Evolutionary conservation across 2,797 vertebrate genomes (phyloP), one percentile per base, ranked within the genome.

Genomic region (Sebastes miniatus): DNA sequence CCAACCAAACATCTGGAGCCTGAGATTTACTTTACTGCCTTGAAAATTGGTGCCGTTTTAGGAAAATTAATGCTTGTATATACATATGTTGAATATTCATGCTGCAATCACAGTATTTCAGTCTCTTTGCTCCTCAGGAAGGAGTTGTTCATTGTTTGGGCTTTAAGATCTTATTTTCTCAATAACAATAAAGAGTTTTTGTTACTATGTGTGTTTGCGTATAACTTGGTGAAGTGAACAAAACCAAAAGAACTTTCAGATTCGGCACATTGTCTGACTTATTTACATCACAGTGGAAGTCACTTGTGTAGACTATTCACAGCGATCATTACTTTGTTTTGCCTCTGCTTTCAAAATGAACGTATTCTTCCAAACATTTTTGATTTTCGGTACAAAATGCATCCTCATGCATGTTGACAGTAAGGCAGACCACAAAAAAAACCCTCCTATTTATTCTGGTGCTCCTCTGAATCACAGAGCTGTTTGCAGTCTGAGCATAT

Each of bases 401-500:
- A 31, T 72, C 29, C 61, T 72, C 36, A 5, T 73, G 32, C 66
- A 61, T 72, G 66, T 70, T 58, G 79, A 83, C 86, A 75, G 75
- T 63, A 68, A 83, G 69, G 84, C 77, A 63, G 65, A 77, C 57
- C 72, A 78, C 76, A 81, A 77, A 87, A 58, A 58, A 58, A 50
- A 2, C 8, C 18, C 70, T 56, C 36, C 69, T 81, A 79, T 89
- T 90, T 89, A 83, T 90, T 81, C 82, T 81, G 80, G 47, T 63
- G 47, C 66, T 81, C 74, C 72, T 85, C 77, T 83, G 72, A 84
- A 81, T 89, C 74, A 50, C 83, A 80, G 73, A 65, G 54, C 79
- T 82, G 83, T 88, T 85, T 88, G 79, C 83, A 86, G 87, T 64
- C 79, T 14, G 70, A 73, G 83, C 79, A 69, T 89, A 90, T 90